Evolutionary conservation across 2,888 invertebrate species (phyloP), one percentile per base, ranked within the genome.

Genomic region (Drosophila borealis): DNA sequence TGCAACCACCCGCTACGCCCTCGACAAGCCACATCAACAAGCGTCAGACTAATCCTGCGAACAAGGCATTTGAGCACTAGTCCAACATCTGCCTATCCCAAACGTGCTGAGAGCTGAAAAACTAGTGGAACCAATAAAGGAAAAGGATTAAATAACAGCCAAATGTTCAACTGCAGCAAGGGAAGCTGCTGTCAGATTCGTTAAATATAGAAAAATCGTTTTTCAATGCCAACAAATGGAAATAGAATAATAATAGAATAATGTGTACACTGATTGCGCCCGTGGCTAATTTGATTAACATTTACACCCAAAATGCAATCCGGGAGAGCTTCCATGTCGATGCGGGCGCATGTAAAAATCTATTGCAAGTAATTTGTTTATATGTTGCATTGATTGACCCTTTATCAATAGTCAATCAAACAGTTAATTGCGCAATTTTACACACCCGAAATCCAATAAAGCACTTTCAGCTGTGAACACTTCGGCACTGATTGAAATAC

Each of bases 31-130:
- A 57, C 71, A 75, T 61, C 74, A 74, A 49, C 25, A 29, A 29
- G 34, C 33, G 50, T 81, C 68, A 34, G 29, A 34, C 56, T 87
- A 87, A 85, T 87, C 87, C 84, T 70, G 84, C 67, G 84, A 84
- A 87, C 87, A 85, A 80, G 80, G 81, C 70, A 76, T 81, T 85
- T 62, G 37, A 76, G 70, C 74, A 57, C 73, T 66, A 76, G 81
- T 76, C 76, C 84, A 81, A 85, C 84, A 85, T 75, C 87, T 85
- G 84, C 45, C 56, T 59, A 25, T 56, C 45, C 37, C 55, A 41
- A 65, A 71, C 64, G 63, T 67, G 73, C 56, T 61, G 59, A 21
- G 66, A 51, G 46, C 48, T 60, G 63, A 11, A 57, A 56, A 73
- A 55, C 62, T 54, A 59, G 48, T 74, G 56, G 45, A 46, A 59